Base-by-base conservation (phyloP, 2,888 invertebrate species). In the Ernsta delagoae region DNA sequence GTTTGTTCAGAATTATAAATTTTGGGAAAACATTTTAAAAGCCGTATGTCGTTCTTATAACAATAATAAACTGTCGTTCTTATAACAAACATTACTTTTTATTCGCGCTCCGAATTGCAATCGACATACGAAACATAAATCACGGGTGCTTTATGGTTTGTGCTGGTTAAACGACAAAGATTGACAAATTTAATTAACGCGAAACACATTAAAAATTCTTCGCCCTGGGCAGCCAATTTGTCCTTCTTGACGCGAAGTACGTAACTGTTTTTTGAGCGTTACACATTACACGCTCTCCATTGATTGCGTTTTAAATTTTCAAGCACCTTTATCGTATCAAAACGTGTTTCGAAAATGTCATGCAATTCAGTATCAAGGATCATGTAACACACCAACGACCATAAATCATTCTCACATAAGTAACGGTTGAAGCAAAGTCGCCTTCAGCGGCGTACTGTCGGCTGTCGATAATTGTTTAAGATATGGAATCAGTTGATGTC, bases 271-370 rank as follows among this genome's bases (percentile, higher is more conserved):
- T 53, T 39, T 50, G 24, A 65, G 39, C 43, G 50, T 53, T 66
- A 66, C 59, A 54, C 60, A 60, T 66, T 60, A 60, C 66, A 54
- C 50, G 66, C 54, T 59, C 59, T 43, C 53, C 62, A 53, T 70
- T 66, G 61, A 70, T 68, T 63, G 62, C 71, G 56, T 63, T 63
- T 62, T 31, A 57, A 60, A 66, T 34, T 53, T 45, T 36, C n/a
- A 48, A 36, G 48, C 34, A 31, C 60, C 36, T 67, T 67, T 67
- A 67, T 67, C 67, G 54, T 53, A 53, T 53, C 9, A 16, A 50
- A 62, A 68, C 68, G 31, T 43, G 69, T 69, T 69, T 57, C 57
- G 24, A 39, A 69, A 69, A 63, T 69, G 69, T 69, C 63, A 69
- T 41, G 48, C 24, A 24, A 24, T 50, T 24, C 48, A 36, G 24